Evolutionary conservation across 1,140 invertebrate genomes (phyloP).

Genomic region (Wasmannia auropunctata): DNA sequence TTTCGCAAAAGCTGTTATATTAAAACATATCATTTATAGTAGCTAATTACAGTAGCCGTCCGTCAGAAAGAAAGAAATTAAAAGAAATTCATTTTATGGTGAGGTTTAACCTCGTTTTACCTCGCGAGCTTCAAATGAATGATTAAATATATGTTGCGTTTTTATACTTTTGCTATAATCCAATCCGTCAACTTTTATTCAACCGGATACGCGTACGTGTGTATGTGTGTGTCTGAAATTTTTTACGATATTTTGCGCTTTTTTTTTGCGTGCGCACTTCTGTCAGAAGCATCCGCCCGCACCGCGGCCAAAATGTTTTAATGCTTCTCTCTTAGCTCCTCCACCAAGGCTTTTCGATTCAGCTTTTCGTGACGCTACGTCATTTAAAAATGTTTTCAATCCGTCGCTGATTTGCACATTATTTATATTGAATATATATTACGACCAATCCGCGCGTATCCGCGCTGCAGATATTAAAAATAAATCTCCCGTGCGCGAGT

Average conservation of each 20-base stretch:
- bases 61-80: conserved; percentile 6
- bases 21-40: conserved; percentile 30
- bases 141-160: conserved; percentile 42
- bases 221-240: background rate
- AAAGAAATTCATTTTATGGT: conserved; percentile 37
- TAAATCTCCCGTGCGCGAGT: background rate
- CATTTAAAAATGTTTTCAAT: background rate
- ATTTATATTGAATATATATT: background rate
- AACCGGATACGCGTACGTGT: background rate
- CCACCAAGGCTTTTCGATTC: background rate
- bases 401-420: background rate
- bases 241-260: background rate
- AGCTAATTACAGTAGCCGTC: conserved; percentile 1
- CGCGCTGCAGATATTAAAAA: background rate
- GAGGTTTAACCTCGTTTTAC: conserved; percentile 15
- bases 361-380: background rate
- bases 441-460: background rate
- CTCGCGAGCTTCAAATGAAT: conserved; percentile 1
- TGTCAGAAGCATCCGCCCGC: background rate
- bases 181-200: conserved; percentile 16
- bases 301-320: conserved; percentile 12
- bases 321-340: background rate
- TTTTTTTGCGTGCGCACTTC: background rate
- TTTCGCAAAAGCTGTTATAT: background rate
- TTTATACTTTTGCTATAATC: conserved; percentile 34